Percentiles rank a stretch among this genome's conserved stretches.
phyloP scores from a whole-genome alignment of 1,140 invertebrate species.

The Zaprionus africanus region DNA sequence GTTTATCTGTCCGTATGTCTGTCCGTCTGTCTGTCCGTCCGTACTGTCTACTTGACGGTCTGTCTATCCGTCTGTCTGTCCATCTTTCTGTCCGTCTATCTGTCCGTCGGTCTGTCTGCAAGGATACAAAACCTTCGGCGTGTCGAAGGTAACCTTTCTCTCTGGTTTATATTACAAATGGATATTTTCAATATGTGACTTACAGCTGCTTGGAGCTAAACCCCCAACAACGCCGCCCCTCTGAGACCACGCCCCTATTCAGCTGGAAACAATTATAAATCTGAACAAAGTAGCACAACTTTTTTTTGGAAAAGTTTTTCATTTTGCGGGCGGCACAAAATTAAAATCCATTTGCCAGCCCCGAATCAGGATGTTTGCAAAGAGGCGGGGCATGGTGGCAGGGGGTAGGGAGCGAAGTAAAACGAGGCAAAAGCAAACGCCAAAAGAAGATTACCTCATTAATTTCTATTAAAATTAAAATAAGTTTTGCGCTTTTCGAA shows the following conservation, averaged over 20 bases:
- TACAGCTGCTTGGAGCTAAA: not conserved
- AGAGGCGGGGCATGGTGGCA: not conserved
- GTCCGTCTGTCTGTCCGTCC: no score
- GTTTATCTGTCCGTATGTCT: no score
- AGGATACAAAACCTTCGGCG: no score
- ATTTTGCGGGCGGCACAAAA: constrained; percentile 33
- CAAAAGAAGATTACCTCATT: constrained; percentile 62
- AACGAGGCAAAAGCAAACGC: constrained; percentile 22
- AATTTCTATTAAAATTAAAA: constrained; percentile 68
- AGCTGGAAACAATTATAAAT: constrained; percentile 49
- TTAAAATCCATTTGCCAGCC: constrained; percentile 52
- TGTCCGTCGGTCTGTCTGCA: no score
- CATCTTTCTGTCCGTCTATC: no score
- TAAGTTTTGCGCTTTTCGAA: constrained; percentile 56
- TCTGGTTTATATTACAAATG: not conserved
- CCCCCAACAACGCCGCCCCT: not conserved
- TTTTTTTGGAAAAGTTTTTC: constrained; percentile 34
- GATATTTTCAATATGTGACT: not conserved
- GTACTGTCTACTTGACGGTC: no score
- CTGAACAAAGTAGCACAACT: constrained; percentile 33
- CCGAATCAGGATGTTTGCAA: not conserved
- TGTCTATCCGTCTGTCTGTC: no score
- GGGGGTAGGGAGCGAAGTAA: not conserved
- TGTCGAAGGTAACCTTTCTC: no score
- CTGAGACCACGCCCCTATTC: not conserved